phyloP scores from a whole-genome alignment of 2,113 vertebrate species.

The Garra rufa region DNA sequence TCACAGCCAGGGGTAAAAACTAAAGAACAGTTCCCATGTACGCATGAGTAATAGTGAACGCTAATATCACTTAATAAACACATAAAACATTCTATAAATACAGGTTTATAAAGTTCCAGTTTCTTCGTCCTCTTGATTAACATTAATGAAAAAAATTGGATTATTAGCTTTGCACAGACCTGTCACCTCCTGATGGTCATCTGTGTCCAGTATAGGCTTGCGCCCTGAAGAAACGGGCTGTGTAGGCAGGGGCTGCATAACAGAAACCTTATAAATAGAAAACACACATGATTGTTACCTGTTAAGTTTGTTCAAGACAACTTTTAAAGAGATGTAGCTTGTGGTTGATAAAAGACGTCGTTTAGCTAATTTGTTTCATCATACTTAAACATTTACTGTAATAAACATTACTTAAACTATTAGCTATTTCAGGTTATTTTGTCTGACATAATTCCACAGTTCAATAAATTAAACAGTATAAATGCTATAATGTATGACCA shows the following conservation, averaged over 20 bases:
- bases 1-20: background rate
- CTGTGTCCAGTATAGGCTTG: conserved; percentile 4
- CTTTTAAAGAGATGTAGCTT: background rate
- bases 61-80: background rate
- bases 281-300: background rate
- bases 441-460: background rate
- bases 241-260: conserved; percentile 17
- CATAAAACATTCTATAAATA: background rate
- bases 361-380: background rate
- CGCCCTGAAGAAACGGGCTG: background rate
- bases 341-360: too few species aligned
- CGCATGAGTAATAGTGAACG: background rate
- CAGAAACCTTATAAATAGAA: background rate
- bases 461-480: background rate
- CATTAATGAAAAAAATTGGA: background rate
- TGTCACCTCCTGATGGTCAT: conserved; percentile 37
- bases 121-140: background rate
- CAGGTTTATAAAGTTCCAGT: background rate
- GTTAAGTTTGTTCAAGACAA: background rate
- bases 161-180: conserved; percentile 57
- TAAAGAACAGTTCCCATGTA: background rate
- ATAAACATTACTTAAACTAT: background rate
- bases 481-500: too few species aligned
- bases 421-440: background rate
- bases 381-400: background rate